Evolutionary conservation across 2,888 invertebrate genomes (phyloP).

Genomic region (Artemia sinica): DNA sequence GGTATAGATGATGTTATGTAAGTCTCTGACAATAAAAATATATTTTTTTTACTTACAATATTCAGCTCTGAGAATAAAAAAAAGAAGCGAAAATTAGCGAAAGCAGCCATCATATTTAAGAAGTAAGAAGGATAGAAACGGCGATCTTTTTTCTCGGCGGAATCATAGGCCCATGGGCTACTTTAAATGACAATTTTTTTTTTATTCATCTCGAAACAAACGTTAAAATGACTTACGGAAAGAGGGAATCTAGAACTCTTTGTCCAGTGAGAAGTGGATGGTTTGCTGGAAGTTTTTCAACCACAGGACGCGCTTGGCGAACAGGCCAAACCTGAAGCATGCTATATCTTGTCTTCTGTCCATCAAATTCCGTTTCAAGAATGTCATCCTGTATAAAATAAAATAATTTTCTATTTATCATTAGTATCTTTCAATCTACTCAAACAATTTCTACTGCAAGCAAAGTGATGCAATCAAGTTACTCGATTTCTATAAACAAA

Average conservation of each 20-base stretch:
- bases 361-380: conserved; percentile 95
- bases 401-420: background rate
- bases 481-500: too few species aligned
- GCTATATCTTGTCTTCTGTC: conserved; percentile 69
- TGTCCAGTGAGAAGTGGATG: conserved; percentile 95
- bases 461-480: background rate
- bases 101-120: too few species aligned
- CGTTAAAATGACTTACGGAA: conserved; percentile 50
- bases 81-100: too few species aligned
- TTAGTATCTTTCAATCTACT: background rate
- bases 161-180: too few species aligned
- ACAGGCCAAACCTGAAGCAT: conserved; percentile 99
- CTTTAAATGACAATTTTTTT: too few species aligned
- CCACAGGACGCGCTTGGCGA: conserved; percentile 84
- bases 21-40: too few species aligned
- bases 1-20: too few species aligned
- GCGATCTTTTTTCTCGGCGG: too few species aligned
- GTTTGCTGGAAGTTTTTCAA: conserved; percentile 96
- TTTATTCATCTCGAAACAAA: background rate
- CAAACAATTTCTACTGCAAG: background rate
- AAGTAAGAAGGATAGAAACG: too few species aligned
- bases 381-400: conserved; percentile 56
- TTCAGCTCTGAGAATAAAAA: too few species aligned
- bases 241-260: conserved; percentile 89
- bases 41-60: too few species aligned